phyloP scores from a whole-genome alignment of 2,797 vertebrate genomes.

The Gorsachius magnificus region DNA sequence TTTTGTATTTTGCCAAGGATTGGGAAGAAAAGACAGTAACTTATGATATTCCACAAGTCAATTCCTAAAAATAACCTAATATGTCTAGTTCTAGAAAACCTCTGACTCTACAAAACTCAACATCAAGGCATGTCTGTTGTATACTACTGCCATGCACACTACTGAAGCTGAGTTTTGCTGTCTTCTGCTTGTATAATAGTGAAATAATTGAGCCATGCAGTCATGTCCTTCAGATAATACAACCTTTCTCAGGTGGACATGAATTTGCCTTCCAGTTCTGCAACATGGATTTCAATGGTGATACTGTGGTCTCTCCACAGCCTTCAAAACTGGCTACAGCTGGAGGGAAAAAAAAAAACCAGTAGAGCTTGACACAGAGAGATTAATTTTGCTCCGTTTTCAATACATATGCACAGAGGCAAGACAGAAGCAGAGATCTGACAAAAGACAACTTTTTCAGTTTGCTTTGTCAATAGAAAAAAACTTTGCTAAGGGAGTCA shows the following conservation, averaged over 20 bases:
- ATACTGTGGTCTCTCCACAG: not conserved
- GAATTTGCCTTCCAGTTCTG: not conserved
- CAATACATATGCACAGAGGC: not conserved
- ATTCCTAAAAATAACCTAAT: not conserved
- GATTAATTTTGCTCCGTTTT: not conserved
- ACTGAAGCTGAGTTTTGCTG: not conserved
- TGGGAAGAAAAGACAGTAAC: not conserved
- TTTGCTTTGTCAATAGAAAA: not conserved
- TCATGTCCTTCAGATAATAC: not conserved
- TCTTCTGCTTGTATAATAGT: not conserved
- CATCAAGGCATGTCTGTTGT: fast-evolving
- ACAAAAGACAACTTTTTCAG: not conserved
- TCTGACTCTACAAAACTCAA: not conserved
- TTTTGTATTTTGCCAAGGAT: not conserved
- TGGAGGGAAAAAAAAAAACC: not conserved
- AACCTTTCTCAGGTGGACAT: not conserved
- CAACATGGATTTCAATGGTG: not conserved
- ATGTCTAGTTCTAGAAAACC: not conserved
- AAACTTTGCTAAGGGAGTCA: not conserved
- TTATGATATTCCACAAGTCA: not conserved
- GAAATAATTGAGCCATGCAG: not conserved
- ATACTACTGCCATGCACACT: not conserved
- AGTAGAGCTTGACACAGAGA: not conserved
- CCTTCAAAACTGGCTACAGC: not conserved
- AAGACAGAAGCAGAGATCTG: not conserved